Percentiles rank a stretch among this genome's conserved stretches.
Evolutionary conservation across 2,797 vertebrate genomes (phyloP).

Genomic region (Lemur catta): DNA sequence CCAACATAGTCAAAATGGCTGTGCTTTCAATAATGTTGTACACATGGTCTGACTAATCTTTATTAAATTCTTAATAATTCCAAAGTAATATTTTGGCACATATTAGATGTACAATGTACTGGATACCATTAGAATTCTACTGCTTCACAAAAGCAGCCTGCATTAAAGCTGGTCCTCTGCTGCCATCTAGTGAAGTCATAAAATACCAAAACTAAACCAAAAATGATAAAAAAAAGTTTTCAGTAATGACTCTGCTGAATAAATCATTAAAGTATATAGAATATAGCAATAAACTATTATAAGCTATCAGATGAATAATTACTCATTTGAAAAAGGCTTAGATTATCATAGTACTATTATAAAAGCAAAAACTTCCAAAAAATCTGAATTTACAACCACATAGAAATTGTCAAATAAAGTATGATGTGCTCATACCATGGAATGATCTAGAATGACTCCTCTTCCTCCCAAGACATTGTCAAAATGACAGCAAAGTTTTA

Average conservation of each 20-base stretch:
- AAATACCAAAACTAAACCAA: slow-evolving; percentile 28
- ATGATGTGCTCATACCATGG: neutral
- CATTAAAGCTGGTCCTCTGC: slow-evolving; percentile 53
- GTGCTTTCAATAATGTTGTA: neutral
- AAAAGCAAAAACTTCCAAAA: slow-evolving; percentile 18
- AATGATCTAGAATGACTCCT: neutral
- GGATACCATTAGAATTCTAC: neutral
- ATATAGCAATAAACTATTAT: neutral
- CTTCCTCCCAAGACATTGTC: neutral
- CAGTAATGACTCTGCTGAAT: neutral
- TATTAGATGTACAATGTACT: neutral
- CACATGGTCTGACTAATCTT: neutral
- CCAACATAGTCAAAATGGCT: neutral
- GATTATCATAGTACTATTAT: neutral
- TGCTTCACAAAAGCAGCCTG: neutral
- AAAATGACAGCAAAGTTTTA: neutral
- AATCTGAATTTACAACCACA: neutral
- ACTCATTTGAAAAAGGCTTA: neutral
- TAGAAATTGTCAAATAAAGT: neutral
- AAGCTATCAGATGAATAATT: neutral
- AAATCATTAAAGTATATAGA: slow-evolving; percentile 13
- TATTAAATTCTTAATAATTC: slow-evolving; percentile 40
- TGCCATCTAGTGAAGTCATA: slow-evolving; percentile 65
- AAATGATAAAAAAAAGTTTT: neutral
- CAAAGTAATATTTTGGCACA: slow-evolving; percentile 9